phyloP scores from a whole-genome alignment of 2,113 vertebrate genomes.

The Phylloscopus whistleri region DNA sequence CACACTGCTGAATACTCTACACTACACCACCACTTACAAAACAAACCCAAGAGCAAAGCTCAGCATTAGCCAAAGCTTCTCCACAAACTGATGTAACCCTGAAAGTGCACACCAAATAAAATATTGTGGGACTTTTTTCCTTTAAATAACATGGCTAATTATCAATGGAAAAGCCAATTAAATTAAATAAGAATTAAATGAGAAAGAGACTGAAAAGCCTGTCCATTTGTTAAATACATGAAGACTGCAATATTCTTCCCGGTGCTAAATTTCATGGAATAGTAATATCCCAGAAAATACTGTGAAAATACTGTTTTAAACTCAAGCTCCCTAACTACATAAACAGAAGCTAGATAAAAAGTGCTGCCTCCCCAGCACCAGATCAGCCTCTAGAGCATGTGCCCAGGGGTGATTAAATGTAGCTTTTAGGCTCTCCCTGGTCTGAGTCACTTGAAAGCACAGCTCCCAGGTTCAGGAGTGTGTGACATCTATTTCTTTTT shows the following conservation, averaged over 20 bases:
- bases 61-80: background rate
- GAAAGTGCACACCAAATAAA: background rate
- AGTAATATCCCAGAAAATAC: background rate
- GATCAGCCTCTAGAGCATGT: background rate
- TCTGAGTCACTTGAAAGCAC: background rate
- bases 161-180: background rate
- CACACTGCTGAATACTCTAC: background rate
- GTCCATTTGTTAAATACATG: background rate
- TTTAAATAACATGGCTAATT: background rate
- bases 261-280: background rate
- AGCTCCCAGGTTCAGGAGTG: background rate
- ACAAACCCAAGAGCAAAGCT: background rate
- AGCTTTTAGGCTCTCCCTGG: background rate
- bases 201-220: background rate
- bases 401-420: background rate
- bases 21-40: background rate
- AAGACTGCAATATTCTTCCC: background rate
- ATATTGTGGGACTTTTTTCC: background rate
- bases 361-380: background rate
- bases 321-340: background rate
- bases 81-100: background rate
- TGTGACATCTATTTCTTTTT: background rate
- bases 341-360: background rate
- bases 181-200: background rate
- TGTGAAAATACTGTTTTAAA: background rate